Percentiles rank a stretch among this genome's conserved stretches.
Evolutionary conservation across 2,797 vertebrate genomes (phyloP).

Genomic region (Chelmon rostratus): DNA sequence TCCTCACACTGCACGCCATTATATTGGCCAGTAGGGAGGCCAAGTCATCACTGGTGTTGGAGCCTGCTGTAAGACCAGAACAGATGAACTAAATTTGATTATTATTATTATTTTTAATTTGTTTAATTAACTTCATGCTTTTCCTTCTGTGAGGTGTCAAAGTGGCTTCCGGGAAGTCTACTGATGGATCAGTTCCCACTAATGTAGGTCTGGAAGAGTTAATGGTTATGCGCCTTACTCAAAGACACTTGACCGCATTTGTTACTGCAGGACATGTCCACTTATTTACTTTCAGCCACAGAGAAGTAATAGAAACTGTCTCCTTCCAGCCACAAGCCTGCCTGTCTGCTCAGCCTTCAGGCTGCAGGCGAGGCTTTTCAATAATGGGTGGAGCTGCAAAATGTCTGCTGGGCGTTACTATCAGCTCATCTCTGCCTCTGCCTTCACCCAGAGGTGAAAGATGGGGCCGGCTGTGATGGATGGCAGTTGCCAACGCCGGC

Average conservation of each 20-base stretch:
- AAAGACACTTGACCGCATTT: not conserved
- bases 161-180: not conserved
- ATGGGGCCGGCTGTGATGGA: constrained; percentile 66
- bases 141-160: not conserved
- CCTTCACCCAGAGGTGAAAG: constrained; percentile 49
- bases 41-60: not conserved
- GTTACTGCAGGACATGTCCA: not conserved
- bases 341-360: not conserved
- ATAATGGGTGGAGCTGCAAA: constrained; percentile 21
- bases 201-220: not conserved
- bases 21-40: too few species aligned
- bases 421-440: constrained; percentile 38
- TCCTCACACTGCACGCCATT: not conserved
- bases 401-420: constrained; percentile 39
- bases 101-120: too few species aligned
- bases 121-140: too few species aligned
- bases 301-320: not conserved
- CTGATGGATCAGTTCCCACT: not conserved
- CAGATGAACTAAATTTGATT: not conserved
- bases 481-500: constrained; percentile 30
- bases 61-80: not conserved
- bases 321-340: not conserved
- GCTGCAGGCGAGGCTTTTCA: constrained; percentile 1
- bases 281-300: not conserved
- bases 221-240: not conserved